Evolutionary conservation across 2,113 vertebrate species (phyloP).

Genomic region (Grus americana): DNA sequence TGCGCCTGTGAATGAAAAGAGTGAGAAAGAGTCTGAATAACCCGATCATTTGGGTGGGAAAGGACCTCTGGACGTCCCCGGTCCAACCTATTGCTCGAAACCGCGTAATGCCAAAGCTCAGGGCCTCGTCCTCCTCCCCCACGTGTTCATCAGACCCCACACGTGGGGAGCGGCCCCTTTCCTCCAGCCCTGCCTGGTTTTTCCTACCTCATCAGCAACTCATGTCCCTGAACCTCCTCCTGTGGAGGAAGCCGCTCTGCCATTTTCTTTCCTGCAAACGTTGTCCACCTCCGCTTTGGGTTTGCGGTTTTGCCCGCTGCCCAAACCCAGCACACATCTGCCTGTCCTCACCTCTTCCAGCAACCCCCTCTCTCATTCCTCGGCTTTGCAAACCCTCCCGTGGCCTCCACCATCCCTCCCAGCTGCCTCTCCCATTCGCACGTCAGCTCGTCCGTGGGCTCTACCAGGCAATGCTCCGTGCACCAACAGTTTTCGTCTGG

Average conservation of each 20-base stretch:
- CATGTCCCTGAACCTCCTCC: neutral
- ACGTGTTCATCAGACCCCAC: neutral
- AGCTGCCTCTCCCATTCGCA: accelerated
- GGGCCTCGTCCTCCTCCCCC: neutral
- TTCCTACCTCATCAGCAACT: neutral
- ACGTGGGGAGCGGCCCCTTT: neutral
- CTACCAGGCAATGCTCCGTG: neutral
- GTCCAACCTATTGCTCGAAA: neutral
- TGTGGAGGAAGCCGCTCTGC: neutral
- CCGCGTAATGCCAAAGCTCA: neutral
- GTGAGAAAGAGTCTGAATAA: neutral
- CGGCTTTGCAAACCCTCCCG: neutral
- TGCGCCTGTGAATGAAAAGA: constrained; percentile 76
- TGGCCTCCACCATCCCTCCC: neutral
- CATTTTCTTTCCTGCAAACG: neutral
- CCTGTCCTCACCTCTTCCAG: neutral
- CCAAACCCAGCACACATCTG: neutral
- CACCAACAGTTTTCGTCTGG: neutral
- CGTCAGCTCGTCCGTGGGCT: neutral
- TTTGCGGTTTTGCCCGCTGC: neutral
- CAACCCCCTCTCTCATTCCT: neutral
- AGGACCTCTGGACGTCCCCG: neutral
- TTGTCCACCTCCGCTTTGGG: neutral
- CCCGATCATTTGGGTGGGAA: neutral
- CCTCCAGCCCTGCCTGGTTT: neutral